Conservation (phyloP, 2,113 vertebrate genomes). For the Pongo pygmaeus region DNA sequence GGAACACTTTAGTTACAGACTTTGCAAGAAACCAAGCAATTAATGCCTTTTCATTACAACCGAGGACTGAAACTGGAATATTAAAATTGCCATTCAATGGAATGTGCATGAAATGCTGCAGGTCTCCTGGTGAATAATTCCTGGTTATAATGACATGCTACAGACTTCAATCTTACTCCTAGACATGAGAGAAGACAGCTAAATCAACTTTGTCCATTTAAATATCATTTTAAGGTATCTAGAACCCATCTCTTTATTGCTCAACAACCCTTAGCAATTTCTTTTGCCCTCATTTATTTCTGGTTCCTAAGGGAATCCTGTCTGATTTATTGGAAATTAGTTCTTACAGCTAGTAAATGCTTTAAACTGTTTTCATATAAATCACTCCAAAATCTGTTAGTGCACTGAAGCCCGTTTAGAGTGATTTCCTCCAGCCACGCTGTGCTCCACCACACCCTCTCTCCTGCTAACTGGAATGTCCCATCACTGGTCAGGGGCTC, state of each 20-base stretch:
- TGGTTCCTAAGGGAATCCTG: conserved; percentile 78
- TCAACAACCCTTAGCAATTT: conserved; percentile 85
- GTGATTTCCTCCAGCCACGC: neutral
- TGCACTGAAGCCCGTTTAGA: accelerated
- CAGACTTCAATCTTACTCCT: conserved; percentile 82
- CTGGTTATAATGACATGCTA: conserved; percentile 79
- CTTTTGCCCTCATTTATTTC: conserved; percentile 86
- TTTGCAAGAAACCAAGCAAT: conserved; percentile 69
- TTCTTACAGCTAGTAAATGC: conserved; percentile 83
- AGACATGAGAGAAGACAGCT: conserved; percentile 82
- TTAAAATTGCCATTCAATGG: conserved; percentile 79
- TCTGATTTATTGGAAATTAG: conserved; percentile 87
- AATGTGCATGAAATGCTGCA: conserved; percentile 74
- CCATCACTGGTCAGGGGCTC: neutral
- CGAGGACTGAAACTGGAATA: conserved; percentile 75
- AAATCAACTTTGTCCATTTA: conserved; percentile 87
- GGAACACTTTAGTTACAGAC: conserved; percentile 73
- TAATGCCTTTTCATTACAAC: conserved; percentile 73
- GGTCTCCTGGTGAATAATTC: conserved; percentile 82
- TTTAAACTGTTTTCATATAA: conserved; percentile 83
- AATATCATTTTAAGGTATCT: conserved; percentile 85
- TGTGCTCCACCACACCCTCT: neutral
- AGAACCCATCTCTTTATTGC: conserved; percentile 82
- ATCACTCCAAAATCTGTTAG: conserved; percentile 68
- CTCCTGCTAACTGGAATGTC: neutral